Evolutionary conservation across 2,113 vertebrate genomes (phyloP).

Genomic region (Nycticorax nycticorax): DNA sequence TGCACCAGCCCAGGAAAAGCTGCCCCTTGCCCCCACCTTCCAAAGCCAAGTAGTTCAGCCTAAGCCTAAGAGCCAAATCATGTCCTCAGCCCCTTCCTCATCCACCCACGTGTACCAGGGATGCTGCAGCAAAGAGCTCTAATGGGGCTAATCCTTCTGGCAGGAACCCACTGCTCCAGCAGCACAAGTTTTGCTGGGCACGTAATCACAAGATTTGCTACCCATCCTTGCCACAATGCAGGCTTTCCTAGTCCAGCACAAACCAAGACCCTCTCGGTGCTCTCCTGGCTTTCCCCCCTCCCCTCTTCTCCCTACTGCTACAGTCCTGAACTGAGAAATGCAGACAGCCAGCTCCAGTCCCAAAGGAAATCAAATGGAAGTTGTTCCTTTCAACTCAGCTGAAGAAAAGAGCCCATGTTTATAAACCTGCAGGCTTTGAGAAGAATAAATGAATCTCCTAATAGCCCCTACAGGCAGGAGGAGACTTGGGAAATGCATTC

Average conservation of each 20-base stretch:
- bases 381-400: slow-evolving; percentile 53
- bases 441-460: slow-evolving; percentile 51
- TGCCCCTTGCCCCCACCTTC: background rate
- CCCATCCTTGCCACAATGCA: background rate
- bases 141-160: background rate
- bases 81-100: background rate
- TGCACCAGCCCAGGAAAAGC: background rate
- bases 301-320: background rate
- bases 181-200: background rate
- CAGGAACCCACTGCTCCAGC: background rate
- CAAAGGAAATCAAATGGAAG: slow-evolving; percentile 64
- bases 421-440: slow-evolving; percentile 32
- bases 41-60: background rate
- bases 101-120: background rate
- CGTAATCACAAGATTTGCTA: background rate
- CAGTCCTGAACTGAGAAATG: background rate
- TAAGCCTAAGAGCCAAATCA: background rate
- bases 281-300: background rate
- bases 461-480: background rate
- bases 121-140: background rate
- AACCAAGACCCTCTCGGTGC: background rate
- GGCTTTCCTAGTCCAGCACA: background rate
- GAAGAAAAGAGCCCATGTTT: slow-evolving; percentile 42
- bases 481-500: background rate
- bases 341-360: background rate